Evolutionary conservation across 2,113 vertebrate species (phyloP).

Genomic region (Channa maculata): DNA sequence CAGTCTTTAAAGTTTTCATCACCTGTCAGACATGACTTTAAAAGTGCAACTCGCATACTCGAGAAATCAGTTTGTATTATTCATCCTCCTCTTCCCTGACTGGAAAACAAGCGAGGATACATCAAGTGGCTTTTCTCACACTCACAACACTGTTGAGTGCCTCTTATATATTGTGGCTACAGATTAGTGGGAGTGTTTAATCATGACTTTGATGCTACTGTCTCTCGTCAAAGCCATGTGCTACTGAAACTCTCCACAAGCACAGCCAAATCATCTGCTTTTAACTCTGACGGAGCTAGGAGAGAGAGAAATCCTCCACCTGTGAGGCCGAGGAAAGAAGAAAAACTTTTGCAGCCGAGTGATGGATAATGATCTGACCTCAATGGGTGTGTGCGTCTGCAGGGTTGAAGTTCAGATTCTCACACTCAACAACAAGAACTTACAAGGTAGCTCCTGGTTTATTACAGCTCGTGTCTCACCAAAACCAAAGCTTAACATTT

Average conservation of each 20-base stretch:
- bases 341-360: neutral
- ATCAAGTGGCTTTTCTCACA: conserved; percentile 36
- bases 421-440: neutral
- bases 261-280: conserved; percentile 52
- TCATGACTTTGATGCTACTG: conserved; percentile 54
- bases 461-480: neutral
- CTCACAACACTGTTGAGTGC: conserved; percentile 32
- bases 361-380: conserved; percentile 2
- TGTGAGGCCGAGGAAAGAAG: neutral
- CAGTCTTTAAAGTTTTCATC: neutral
- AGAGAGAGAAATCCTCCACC: conserved; percentile 17
- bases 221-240: conserved; percentile 47
- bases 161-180: conserved; percentile 52
- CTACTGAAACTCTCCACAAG: conserved; percentile 31
- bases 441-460: neutral
- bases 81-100: neutral
- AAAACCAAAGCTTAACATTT: too few species aligned
- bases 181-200: conserved; percentile 67
- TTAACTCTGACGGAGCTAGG: conserved; percentile 19
- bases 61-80: conserved; percentile 21
- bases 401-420: too few species aligned
- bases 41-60: conserved; percentile 2
- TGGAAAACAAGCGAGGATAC: conserved; percentile 30
- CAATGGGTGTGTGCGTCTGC: neutral
- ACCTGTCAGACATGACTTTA: conserved; percentile 2